Evolutionary conservation across 1,140 invertebrate species (phyloP), one percentile per base, ranked within the genome.

Genomic region (Phocides pigmalion): DNA sequence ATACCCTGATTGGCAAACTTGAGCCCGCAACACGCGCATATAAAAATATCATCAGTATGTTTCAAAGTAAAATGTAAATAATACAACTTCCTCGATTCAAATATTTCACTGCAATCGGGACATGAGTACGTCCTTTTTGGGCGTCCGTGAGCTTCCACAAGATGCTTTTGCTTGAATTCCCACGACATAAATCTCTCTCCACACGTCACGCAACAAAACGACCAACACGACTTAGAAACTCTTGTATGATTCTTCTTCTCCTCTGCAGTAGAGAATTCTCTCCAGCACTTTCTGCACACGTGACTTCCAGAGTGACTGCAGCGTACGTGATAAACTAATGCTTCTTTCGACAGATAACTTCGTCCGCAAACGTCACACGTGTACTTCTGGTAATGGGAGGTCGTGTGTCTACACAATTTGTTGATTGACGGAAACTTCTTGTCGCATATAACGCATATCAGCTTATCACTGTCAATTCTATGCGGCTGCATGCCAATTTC

Each of bases 331-430:
- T 87, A 85, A 25, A 79, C 81, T 4, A 90, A 62, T 2, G 83
- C 83, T 51, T 84, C 84, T 3, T 75, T 74, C 0, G 79, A 81
- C 19, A 84, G 28, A 68, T 89, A 90, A 16, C 65, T 79, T 6
- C 80, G 68, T 0, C 86, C 87, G 51, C 87, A 90, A 1, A 76
- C 63, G n/a, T 90, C 87, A 42, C 87, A 90, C 0, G 84, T 89
- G 37, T 74, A 85, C 16, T 87, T 81, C n/a, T 67, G 64, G 15
- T 80, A 89, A 68, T 90, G 86, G 0, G 80, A 71, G 0, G 78
- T 80, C 0, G 82, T 90, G 42, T 90, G 87, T 17, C 82, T 70
- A 50, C 77, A 80, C 0, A 90, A 56, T 14, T 79, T 83, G 0
- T 65, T 77, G 0, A 90, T 42, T 0, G 81, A 67, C 0, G 82